Conservation (phyloP, 1,140 invertebrate species). For the Calliopsis andreniformis region DNA sequence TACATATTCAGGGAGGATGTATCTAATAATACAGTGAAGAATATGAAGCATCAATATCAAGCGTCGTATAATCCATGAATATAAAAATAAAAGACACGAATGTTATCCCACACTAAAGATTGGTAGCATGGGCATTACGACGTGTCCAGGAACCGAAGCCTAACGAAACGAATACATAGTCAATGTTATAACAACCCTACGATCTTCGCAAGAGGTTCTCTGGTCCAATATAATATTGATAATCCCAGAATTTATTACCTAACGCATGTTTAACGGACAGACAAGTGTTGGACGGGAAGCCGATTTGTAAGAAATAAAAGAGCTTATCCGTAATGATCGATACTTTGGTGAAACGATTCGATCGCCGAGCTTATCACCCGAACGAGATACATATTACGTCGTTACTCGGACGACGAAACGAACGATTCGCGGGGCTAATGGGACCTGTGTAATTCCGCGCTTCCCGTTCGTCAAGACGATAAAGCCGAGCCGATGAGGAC, state of each 20-base stretch:
- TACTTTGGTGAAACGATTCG: conserved; percentile 5
- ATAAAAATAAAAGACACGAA: neutral
- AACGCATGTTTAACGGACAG: neutral
- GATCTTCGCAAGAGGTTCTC: neutral
- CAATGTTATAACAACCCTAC: no score
- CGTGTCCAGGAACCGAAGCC: neutral
- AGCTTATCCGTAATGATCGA: conserved; percentile 15
- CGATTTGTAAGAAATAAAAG: conserved; percentile 4
- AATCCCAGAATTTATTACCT: neutral
- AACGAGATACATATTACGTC: conserved; percentile 27
- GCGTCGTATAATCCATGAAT: neutral
- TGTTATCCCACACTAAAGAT: neutral
- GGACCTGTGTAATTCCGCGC: conserved; percentile 39
- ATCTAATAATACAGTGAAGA: no score
- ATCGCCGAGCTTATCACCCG: conserved; percentile 14
- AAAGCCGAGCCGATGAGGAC: conserved; percentile 46
- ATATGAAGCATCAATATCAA: no score
- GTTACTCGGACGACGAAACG: conserved; percentile 28
- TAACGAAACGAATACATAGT: neutral
- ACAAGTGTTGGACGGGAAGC: no score
- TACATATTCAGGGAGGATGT: no score
- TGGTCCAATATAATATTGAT: neutral
- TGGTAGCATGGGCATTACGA: neutral
- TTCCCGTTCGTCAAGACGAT: conserved; percentile 38
- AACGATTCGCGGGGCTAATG: conserved; percentile 9